phyloP scores from a whole-genome alignment of 2,888 invertebrate species.

The Aleiodes alternator region DNA sequence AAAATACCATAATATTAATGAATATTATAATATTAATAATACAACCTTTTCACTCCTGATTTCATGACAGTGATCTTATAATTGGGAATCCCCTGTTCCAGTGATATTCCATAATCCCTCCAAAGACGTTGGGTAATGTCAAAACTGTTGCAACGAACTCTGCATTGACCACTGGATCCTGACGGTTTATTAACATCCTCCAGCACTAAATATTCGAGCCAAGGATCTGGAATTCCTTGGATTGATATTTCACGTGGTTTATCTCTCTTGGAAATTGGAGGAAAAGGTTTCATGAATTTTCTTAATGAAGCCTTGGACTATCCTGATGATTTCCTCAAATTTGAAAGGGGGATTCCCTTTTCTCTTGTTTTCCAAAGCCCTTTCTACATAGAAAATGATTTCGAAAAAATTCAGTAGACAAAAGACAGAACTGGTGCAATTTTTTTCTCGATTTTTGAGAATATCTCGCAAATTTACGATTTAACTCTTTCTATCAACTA shows the following conservation, averaged over 20 bases:
- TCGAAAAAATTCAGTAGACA: no score
- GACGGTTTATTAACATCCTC: slow-evolving; percentile 41
- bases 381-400: no score
- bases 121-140: slow-evolving; percentile 55
- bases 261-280: neutral
- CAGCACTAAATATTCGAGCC: slow-evolving; percentile 52
- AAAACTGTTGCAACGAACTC: slow-evolving; percentile 43
- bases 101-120: slow-evolving; percentile 54
- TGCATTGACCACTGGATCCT: slow-evolving; percentile 44
- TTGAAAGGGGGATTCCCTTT: no score
- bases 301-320: no score
- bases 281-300: neutral
- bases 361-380: no score
- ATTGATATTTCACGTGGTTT: slow-evolving; percentile 30
- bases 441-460: no score
- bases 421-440: no score
- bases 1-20: no score
- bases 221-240: slow-evolving; percentile 62
- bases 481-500: neutral
- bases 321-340: no score
- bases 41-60: slow-evolving; percentile 1
- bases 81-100: slow-evolving; percentile 64
- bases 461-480: neutral
- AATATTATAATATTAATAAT: no score
- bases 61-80: slow-evolving; percentile 53